Evolutionary conservation across 2,797 vertebrate genomes (phyloP), one percentile per base, ranked within the genome.

Genomic region (Glossophaga mutica): DNA sequence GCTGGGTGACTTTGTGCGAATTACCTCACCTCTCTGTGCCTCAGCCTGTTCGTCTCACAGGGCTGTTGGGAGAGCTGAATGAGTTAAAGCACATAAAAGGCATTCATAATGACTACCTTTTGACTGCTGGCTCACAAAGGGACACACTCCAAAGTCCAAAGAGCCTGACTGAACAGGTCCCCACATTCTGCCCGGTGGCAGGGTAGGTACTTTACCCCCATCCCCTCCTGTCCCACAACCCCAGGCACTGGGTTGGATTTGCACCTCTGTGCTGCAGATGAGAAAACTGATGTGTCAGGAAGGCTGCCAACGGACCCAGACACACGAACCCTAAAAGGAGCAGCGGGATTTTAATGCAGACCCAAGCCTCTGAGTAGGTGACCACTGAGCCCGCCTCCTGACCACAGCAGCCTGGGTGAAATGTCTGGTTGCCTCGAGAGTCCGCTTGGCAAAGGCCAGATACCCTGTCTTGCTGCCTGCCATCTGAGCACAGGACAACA

Each of bases 341-440:
- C 1, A 5, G n/a, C 24, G 0, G 0, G 52, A 79, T 34, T 22
- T 83, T 19, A n/a, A 34, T 0, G 2, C 18, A 48, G 57, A 42
- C 42, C 24, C 0, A 1, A 0, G 29, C 39, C 48, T 12, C n/a
- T 8, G 2, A 37, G 44, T 14, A 7, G 4, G 4, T 73, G 12
- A 21, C 34, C 26, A 19, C 90, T 21, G 6, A n/a, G 44, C 57
- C 52, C 3, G 0, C 87, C 14, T n/a, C 16, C 78, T 78, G 92
- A 46, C 73, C 46, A 42, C 62, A 62, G 67, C 4, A 26, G 46
- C 32, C 70, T 1, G 2, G 73, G 79, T 90, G 87, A 78, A 74
- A 50, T 62, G 83, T 55, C 59, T 65, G 32, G 70, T 1, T 7
- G 34, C 84, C 29, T 9, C 3, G 9, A 68, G 81, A 57, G 52